These are phyloP conservation scores for Dolichoris vasculosae DNA, from an alignment of 1,140 invertebrate species.

Conservation along the genomic window DNA sequence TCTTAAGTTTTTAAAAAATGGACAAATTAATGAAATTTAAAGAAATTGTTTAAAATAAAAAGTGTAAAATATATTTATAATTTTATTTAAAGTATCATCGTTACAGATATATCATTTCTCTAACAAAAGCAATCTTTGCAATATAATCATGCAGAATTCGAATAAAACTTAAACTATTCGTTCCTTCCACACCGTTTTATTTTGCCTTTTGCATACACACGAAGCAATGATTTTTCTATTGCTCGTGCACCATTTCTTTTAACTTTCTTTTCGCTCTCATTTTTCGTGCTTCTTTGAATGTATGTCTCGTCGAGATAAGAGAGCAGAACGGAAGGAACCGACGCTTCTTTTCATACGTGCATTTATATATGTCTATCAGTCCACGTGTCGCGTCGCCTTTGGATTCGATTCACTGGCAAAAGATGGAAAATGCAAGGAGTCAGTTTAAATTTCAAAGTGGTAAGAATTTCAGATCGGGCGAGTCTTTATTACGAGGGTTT, in stretches of 20 bases:
- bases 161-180: neutral
- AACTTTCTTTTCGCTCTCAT: neutral
- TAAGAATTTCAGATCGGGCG: conserved; percentile 26
- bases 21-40: too few relatives aligned
- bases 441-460: conserved; percentile 55
- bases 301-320: conserved; percentile 5
- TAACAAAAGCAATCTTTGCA: neutral
- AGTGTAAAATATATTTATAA: too few relatives aligned
- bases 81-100: too few relatives aligned
- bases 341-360: neutral
- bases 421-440: conserved; percentile 37
- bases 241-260: neutral
- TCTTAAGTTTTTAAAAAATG: too few relatives aligned
- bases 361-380: neutral
- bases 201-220: conserved; percentile 27
- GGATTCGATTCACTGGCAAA: conserved; percentile 1
- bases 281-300: neutral
- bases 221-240: conserved; percentile 34
- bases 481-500: neutral
- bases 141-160: neutral
- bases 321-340: neutral
- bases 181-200: neutral
- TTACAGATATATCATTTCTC: neutral
- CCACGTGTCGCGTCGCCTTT: neutral
- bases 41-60: too few relatives aligned